Evolutionary conservation across 2,888 invertebrate species (phyloP), one percentile per base, ranked within the genome.

Genomic region (Hololepta plana): DNA sequence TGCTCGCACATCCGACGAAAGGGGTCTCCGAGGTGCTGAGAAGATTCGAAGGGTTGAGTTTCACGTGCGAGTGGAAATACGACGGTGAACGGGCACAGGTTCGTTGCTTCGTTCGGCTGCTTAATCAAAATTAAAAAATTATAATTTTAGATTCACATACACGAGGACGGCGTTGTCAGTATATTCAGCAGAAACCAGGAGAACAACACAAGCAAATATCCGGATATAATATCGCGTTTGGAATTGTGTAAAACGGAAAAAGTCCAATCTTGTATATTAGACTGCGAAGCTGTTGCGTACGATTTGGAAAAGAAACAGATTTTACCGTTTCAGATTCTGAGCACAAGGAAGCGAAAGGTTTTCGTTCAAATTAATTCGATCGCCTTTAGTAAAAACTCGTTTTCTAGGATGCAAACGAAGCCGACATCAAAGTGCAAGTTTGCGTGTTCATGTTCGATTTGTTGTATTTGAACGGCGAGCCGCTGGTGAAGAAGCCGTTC

Each of bases 61-160:
- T 99, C 52, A 95, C 95, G 1, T 96, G 96, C 52, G 98, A 99
- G 59, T 99, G 80, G 72, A 98, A 98, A 53, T 98, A 99, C 53
- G 98, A 99, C 55, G 98, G 98, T 1, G 98, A 98, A 62, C 64
- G 98, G 41, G 96, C 95, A 0, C 96, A 93, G 66, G 74, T 84
- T 2, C 12, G 10, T n/a, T 21, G 5, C 5, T 11, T n/a, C n/a
- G n/a, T n/a, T n/a, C 4, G n/a, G 9, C 7, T 8, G 6, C 10
- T 21, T 8, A 21, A 21, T 8, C 5, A 24, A 24, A 28, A n/a
- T 25, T 4, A 24, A 14, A 11, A 15, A 8, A 11, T 25, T 15
- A 24, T 24, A 14, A 22, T 43, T 45, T 25, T 43, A 79, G 70
- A 84, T 90, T 38, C 88, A 90, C 47, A 56, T 69, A 13, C 49